Conservation (phyloP, 1,140 invertebrate species). For the Meloidogyne hapla region DNA sequence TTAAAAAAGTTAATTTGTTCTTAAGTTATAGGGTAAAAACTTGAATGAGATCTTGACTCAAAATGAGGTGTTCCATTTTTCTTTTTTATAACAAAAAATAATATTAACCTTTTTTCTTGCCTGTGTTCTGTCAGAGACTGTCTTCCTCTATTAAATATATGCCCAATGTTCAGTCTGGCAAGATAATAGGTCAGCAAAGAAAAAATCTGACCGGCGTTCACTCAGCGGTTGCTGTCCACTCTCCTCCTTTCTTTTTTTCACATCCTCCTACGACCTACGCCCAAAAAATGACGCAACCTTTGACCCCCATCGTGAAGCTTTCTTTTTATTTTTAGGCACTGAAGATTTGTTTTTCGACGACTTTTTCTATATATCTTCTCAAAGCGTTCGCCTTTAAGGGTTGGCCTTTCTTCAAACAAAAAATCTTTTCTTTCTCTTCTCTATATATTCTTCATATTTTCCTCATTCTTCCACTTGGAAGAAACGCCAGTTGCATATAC, state of each 20-base stretch:
- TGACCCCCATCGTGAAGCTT: not conserved
- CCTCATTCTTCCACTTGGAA: not conserved
- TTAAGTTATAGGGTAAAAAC: too few relatives aligned
- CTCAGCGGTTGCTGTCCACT: constrained; percentile 4
- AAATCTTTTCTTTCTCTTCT: not conserved
- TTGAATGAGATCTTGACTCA: not conserved
- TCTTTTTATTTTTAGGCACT: too few relatives aligned
- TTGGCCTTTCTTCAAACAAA: not conserved
- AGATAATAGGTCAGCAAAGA: constrained; percentile 9
- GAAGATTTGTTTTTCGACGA: not conserved
- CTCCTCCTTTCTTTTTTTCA: not conserved
- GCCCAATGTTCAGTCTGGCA: constrained; percentile 4
- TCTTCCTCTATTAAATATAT: not conserved
- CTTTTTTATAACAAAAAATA: not conserved
- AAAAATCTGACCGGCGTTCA: constrained; percentile 7
- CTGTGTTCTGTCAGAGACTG: not conserved
- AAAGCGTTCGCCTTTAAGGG: not conserved
- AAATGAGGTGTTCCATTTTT: not conserved
- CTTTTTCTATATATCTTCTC: not conserved
- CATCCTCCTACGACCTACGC: not conserved
- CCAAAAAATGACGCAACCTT: constrained; percentile 5
- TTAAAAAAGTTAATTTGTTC: not conserved
- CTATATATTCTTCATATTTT: not conserved
- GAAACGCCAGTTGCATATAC: not conserved
- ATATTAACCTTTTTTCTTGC: too few relatives aligned